Evolutionary conservation across 2,888 invertebrate species (phyloP), one percentile per base, ranked within the genome.

Genomic region (Euzophera pinguis): DNA sequence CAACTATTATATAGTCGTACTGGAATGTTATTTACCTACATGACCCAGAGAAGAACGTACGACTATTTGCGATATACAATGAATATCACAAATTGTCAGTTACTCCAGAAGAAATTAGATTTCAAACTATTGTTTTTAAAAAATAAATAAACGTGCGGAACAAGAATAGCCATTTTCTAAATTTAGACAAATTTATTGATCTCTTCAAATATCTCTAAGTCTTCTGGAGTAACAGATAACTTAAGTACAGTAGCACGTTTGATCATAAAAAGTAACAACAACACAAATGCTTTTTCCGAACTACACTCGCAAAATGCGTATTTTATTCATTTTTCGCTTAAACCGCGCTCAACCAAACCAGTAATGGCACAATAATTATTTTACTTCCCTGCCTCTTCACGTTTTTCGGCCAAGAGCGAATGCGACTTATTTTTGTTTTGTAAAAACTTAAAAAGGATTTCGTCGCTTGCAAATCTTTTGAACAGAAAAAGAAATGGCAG

Each of bases 281-380:
- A 22, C 22, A 5, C 29, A 10, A n/a, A 13, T 13, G 0, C 16
- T 45, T 16, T 16, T 16, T 34, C 45, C 32, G 10, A 22, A 22
- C 22, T 22, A 6, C 14, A 32, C 45, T 32, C 45, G 16, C 45
- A 45, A 32, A 45, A 16, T 29, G n/a, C 45, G 32, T 34, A 45
- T 45, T 45, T 32, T 45, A 34, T 45, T 45, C 32, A 13, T n/a
- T 45, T 45, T 45, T 16, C 13, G 45, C 16, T 16, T 45, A 45
- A 14, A 45, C 45, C 34, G 45, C 45, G 13, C 32, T 32, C 45
- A 9, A 14, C 45, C 10, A 45, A 45, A 45, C 32, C 45, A 45
- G 45, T 45, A 45, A 45, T 45, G 45, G 32, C 45, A 45, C 32
- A 45, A 45, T 43, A 43, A 45, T 45, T 45, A 45, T 45, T 45